Percentiles rank a stretch among this genome's conserved stretches.
Conservation (phyloP, 2,888 invertebrate genomes). For the Smittia aterrima region DNA sequence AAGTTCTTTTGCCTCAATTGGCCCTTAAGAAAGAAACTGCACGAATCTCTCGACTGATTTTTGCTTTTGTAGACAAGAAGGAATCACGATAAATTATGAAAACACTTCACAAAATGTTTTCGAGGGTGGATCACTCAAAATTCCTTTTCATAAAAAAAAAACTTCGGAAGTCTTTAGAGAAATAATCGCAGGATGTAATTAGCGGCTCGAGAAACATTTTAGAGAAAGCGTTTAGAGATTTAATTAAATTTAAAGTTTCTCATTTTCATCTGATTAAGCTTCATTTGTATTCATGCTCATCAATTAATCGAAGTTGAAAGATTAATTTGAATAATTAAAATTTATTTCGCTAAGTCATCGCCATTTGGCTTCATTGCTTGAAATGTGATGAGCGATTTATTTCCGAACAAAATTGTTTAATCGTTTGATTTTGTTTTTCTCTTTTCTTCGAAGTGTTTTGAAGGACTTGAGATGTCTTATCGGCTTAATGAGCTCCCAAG, state of each 20-base stretch:
- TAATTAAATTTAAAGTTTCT: too few species aligned
- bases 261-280: too few species aligned
- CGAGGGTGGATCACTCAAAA: not conserved
- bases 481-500: not conserved
- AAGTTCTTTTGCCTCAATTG: not conserved
- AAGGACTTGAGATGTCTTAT: not conserved
- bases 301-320: too few species aligned
- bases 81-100: not conserved
- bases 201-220: too few species aligned
- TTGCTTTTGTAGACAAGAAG: not conserved
- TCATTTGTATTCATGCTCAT: too few species aligned
- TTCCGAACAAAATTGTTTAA: too few species aligned
- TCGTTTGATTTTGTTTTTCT: too few species aligned
- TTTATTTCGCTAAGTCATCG: not conserved
- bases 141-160: not conserved
- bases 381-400: not conserved
- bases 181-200: not conserved
- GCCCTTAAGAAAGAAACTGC: conserved; percentile 2
- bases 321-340: not conserved
- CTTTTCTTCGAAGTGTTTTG: too few species aligned
- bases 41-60: not conserved
- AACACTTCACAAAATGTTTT: not conserved
- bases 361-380: not conserved
- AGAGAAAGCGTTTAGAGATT: too few species aligned
- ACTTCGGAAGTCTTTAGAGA: not conserved